phyloP scores from a whole-genome alignment of 2,113 vertebrate genomes.

The Anarhynchus alexandrinus region DNA sequence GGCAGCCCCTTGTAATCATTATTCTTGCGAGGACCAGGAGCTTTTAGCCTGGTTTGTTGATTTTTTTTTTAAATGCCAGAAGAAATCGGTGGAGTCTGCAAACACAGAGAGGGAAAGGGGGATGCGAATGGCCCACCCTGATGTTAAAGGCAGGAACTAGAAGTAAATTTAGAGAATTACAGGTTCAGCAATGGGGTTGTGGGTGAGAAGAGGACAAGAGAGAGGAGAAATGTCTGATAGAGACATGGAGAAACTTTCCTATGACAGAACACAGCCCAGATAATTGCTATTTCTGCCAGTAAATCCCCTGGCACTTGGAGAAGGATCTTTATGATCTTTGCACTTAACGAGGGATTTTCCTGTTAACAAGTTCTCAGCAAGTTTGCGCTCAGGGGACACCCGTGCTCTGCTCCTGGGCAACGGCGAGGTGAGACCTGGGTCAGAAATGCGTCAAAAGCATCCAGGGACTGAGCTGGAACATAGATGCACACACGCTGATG shows the following conservation, averaged over 20 bases:
- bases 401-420: neutral
- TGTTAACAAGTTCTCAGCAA: neutral
- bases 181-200: neutral
- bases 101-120: neutral
- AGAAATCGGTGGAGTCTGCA: neutral
- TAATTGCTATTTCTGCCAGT: neutral
- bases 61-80: neutral
- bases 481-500: fast-evolving
- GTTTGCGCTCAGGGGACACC: neutral
- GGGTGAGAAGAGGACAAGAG: neutral
- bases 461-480: neutral
- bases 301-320: neutral
- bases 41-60: neutral
- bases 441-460: neutral
- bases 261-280: neutral
- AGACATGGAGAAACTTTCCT: neutral
- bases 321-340: neutral
- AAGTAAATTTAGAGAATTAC: neutral
- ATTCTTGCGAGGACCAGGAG: neutral
- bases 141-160: neutral
- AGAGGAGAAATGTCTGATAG: neutral
- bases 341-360: neutral
- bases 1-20: neutral
- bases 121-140: neutral
- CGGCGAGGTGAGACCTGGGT: fast-evolving